Evolutionary conservation across 1,140 invertebrate genomes (phyloP).

Genomic region (Bombus polaris): DNA sequence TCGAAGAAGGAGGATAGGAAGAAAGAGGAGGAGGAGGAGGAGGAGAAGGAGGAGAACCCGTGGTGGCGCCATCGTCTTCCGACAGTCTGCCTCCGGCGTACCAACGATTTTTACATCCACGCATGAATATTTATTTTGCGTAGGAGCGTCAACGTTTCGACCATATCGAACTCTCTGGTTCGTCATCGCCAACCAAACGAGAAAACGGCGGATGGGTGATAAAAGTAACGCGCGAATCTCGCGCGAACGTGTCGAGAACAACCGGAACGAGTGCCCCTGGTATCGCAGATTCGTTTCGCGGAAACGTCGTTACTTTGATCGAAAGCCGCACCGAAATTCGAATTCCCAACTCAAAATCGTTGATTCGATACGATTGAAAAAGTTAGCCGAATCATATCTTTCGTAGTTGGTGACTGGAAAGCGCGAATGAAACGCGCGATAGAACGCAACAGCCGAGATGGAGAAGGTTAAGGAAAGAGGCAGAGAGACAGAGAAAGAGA

Average conservation of each 20-base stretch:
- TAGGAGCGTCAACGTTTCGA: constrained; percentile 16
- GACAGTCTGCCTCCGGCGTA: background rate
- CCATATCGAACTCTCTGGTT: background rate
- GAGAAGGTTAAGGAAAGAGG: too few species aligned
- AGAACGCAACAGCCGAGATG: too few species aligned
- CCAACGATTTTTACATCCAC: constrained; percentile 1
- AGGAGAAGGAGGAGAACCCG: too few species aligned
- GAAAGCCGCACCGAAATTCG: background rate
- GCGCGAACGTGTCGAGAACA: background rate
- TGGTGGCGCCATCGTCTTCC: background rate
- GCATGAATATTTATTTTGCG: constrained; percentile 29
- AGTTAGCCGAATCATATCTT: background rate
- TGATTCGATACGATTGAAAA: background rate
- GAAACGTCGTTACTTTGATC: background rate
- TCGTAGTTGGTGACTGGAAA: too few species aligned
- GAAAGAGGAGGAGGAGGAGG: accelerated
- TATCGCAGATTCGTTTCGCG: background rate
- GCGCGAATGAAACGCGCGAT: too few species aligned
- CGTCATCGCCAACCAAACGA: background rate
- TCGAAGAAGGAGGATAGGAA: background rate
- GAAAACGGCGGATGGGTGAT: background rate
- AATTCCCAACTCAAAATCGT: background rate
- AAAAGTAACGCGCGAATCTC: background rate
- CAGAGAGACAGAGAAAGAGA: accelerated
- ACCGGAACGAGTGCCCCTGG: too few species aligned